A percentile compares a stretch with the other conserved stretches of the same genome.
Evolutionary conservation across 2,888 invertebrate species (phyloP).

Genomic region (Pandemis corylana): DNA sequence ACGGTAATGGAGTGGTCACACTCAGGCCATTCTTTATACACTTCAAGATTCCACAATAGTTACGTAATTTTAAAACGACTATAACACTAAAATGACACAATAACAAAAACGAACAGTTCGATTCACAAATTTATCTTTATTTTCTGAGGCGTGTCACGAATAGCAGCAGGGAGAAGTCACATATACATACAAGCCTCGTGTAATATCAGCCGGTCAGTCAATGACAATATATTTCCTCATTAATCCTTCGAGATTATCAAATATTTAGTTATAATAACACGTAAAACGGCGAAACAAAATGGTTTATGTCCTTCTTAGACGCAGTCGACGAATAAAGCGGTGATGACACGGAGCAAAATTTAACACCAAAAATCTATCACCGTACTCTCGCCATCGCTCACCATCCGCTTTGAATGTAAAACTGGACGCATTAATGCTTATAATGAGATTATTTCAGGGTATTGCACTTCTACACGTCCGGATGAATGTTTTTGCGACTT

Average conservation of each 20-base stretch:
- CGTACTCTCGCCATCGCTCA: constrained; percentile 85
- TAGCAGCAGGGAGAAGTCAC: constrained; percentile 84
- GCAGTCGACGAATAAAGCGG: constrained; percentile 76
- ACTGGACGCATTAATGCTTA: constrained; percentile 83
- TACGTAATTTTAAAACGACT: constrained; percentile 84
- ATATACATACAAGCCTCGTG: constrained; percentile 86
- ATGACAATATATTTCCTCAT: constrained; percentile 83
- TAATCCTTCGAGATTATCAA: constrained; percentile 73
- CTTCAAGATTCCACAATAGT: constrained; percentile 84
- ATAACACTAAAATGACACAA: constrained; percentile 82
- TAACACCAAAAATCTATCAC: constrained; percentile 86
- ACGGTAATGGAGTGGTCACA: constrained; percentile 84
- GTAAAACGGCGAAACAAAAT: constrained; percentile 74
- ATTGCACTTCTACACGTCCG: constrained; percentile 81
- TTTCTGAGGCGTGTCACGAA: constrained; percentile 85
- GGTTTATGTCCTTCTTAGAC: constrained; percentile 70
- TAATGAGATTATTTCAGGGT: constrained; percentile 76
- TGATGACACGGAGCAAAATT: constrained; percentile 84
- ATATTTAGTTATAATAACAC: constrained; percentile 71
- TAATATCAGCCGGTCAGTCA: constrained; percentile 86
- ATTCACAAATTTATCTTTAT: constrained; percentile 83
- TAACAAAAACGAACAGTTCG: constrained; percentile 79
- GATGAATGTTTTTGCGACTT: constrained; percentile 74
- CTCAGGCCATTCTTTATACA: constrained; percentile 84
- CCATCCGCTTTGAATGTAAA: constrained; percentile 83